Evolutionary conservation across 2,797 vertebrate species (phyloP), one percentile per base, ranked within the genome.

Genomic region (Oophaga sylvatica): DNA sequence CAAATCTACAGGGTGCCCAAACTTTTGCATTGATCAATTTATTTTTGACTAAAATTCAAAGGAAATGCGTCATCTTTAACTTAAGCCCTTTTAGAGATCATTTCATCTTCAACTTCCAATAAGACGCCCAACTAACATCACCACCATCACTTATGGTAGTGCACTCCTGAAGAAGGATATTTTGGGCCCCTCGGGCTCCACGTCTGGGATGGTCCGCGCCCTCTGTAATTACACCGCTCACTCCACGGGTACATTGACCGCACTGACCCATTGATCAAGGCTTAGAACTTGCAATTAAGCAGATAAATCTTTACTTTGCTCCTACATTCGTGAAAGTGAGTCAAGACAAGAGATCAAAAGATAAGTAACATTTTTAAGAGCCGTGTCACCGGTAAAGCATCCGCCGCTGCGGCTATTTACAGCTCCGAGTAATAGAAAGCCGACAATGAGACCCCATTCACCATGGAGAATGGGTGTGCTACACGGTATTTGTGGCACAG

Each of bases 261-360:
- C 29, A 77, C 26, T 85, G 71, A 65, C 48, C 70, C 82, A 73
- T 45, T 63, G 68, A 83, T 75, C 82, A 35, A 0, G 31, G 56
- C 26, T 71, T n/a, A 13, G 11, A 71, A 73, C 19, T 45, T 13
- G 22, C 48, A 70, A 45, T 60, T 71, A 73, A 12, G 6, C 1
- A 2, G 70, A 59, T 35, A 84, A 77, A 31, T 85, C 57, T 48
- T 77, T 29, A 65, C 17, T 2, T 45, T 62, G 31, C 57, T 59
- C 35, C 10, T 19, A 17, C 35, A 56, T 62, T n/a, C 22, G 26
- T 45, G 57, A 41, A 35, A 60, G 6, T 29, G 57, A 22, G n/a
- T 5, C 19, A 5, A 60, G 29, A 15, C 13, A 4, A 59, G 56
- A 35, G 81, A 70, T 70, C 35, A 35, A 13, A 83, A 73, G 26